phyloP scores from a whole-genome alignment of 2,113 vertebrate genomes.

The Corythoichthys intestinalis region DNA sequence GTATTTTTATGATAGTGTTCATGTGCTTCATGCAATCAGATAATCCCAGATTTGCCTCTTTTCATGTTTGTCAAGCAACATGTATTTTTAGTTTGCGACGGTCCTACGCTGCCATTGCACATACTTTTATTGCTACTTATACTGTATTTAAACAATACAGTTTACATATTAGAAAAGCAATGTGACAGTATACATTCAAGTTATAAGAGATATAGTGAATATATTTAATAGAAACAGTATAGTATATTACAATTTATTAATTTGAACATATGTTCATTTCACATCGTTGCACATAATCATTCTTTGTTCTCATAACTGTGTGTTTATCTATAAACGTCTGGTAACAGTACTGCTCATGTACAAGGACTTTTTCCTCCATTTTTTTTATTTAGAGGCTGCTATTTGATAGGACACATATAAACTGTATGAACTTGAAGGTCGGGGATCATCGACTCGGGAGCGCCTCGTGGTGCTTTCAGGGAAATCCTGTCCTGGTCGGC shows the following conservation, averaged over 20 bases:
- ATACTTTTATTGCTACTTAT: background rate
- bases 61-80: background rate
- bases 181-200: background rate
- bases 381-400: too few species aligned
- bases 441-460: too few species aligned
- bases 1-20: conserved; percentile 12
- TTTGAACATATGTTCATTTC: too few species aligned
- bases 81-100: background rate
- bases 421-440: too few species aligned
- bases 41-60: conserved; percentile 7
- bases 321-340: too few species aligned
- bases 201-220: background rate
- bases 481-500: too few species aligned
- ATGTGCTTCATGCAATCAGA: background rate
- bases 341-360: too few species aligned
- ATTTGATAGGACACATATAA: too few species aligned
- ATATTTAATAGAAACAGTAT: background rate
- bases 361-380: too few species aligned
- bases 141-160: background rate
- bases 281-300: too few species aligned
- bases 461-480: too few species aligned
- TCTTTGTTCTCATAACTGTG: too few species aligned
- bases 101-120: background rate
- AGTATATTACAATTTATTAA: background rate
- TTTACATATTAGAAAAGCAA: background rate